Conservation (phyloP, 2,113 vertebrate genomes). For the Melospiza georgiana region DNA sequence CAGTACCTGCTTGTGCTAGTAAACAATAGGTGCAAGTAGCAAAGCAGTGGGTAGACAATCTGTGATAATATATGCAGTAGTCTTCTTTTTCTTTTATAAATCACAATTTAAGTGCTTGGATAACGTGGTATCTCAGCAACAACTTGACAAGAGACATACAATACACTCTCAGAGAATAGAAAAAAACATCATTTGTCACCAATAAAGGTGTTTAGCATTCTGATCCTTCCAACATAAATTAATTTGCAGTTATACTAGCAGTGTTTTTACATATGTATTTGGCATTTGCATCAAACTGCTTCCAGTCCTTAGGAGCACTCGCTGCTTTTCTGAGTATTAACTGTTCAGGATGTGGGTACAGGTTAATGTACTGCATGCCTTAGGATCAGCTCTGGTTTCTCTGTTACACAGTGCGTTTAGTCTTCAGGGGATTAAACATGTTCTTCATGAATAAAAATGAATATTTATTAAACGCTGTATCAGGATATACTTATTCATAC, state of each 20-base stretch:
- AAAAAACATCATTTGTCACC: slow-evolving; percentile 63
- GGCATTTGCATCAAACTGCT: slow-evolving; percentile 46
- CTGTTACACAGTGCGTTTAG: not conserved
- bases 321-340: slow-evolving; percentile 31
- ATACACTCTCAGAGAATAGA: slow-evolving; percentile 67
- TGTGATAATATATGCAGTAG: slow-evolving; percentile 56
- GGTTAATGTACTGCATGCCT: slow-evolving; percentile 10
- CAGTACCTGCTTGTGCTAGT: not conserved
- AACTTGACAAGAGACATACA: slow-evolving; percentile 78
- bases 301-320: slow-evolving; percentile 36
- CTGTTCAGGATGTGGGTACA: not conserved
- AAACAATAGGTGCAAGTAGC: slow-evolving; percentile 31
- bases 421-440: slow-evolving; percentile 21
- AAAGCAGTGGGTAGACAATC: slow-evolving; percentile 48
- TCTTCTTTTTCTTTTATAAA: slow-evolving; percentile 74
- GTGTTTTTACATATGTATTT: slow-evolving; percentile 67
- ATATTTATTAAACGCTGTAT: slow-evolving; percentile 48
- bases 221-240: slow-evolving; percentile 70
- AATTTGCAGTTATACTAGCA: slow-evolving; percentile 72
- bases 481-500: not conserved
- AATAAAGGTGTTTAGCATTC: slow-evolving; percentile 76
- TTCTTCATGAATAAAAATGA: slow-evolving; percentile 33
- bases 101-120: slow-evolving; percentile 58
- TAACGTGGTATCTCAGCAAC: slow-evolving; percentile 76
- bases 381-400: slow-evolving; percentile 7